Conservation (phyloP, 2,113 vertebrate species). For the Antechinus stuartii region DNA sequence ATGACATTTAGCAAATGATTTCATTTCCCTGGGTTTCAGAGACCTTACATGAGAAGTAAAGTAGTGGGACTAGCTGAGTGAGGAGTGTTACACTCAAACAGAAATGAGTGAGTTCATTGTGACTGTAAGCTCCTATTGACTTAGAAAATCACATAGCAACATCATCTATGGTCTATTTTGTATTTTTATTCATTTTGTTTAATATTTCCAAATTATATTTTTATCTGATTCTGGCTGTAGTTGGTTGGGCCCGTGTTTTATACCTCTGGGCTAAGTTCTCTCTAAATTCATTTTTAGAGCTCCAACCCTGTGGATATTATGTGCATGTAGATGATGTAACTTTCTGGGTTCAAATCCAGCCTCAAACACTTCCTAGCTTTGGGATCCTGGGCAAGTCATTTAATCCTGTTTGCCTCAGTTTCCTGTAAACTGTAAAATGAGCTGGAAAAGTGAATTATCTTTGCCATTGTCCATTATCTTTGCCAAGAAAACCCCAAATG, state of each 20-base stretch:
- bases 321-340: neutral
- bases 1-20: neutral
- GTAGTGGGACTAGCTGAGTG: neutral
- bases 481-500: too few relatives aligned
- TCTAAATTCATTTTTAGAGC: neutral
- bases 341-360: neutral
- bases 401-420: too few relatives aligned
- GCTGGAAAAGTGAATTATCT: too few relatives aligned
- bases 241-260: neutral
- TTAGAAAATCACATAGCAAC: neutral
- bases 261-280: neutral
- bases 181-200: neutral
- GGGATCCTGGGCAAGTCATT: too few relatives aligned
- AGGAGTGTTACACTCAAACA: neutral
- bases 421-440: too few relatives aligned
- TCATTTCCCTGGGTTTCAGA: neutral
- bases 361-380: too few relatives aligned
- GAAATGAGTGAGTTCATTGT: neutral
- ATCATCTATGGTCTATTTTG: neutral
- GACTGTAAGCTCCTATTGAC: neutral
- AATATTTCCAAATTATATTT: neutral
- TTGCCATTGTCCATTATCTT: too few relatives aligned
- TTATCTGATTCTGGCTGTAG: neutral
- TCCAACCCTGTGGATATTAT: neutral
- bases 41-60: neutral